Conservation (phyloP, 1,140 invertebrate species). For the Geopemphigus sp. region DNA sequence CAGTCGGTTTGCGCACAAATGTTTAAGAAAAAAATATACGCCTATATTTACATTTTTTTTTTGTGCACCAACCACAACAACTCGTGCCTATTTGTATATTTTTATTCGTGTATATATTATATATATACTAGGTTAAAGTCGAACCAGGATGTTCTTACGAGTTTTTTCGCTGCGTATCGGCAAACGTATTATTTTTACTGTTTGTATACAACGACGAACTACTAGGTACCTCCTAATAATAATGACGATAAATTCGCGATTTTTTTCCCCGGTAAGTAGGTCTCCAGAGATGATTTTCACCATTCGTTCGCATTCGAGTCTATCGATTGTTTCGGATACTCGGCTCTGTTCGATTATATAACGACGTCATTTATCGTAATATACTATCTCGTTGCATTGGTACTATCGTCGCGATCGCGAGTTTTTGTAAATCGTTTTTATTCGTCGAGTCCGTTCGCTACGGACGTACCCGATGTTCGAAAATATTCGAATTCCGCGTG, state of each 20-base stretch:
- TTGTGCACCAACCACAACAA: slow-evolving; percentile 11
- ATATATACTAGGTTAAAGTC: background rate
- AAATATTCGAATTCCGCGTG: too few relatives aligned
- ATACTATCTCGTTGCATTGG: too few relatives aligned
- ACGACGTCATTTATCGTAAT: too few relatives aligned
- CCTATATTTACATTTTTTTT: slow-evolving; percentile 4
- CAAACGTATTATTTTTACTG: background rate
- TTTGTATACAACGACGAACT: background rate
- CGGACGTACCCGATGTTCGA: too few relatives aligned
- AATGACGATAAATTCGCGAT: slow-evolving; percentile 5
- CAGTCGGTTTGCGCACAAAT: background rate
- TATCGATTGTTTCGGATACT: background rate
- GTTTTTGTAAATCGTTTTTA: too few relatives aligned
- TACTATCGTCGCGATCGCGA: too few relatives aligned
- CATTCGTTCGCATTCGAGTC: background rate
- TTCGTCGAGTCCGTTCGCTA: too few relatives aligned
- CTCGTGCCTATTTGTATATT: too few relatives aligned
- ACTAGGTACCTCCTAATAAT: too few relatives aligned
- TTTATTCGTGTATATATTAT: background rate
- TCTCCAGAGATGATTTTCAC: slow-evolving; percentile 24
- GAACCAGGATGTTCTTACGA: slow-evolving; percentile 23
- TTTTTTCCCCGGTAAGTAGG: slow-evolving; percentile 8
- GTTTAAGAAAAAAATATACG: background rate
- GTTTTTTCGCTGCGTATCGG: background rate
- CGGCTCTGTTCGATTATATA: too few relatives aligned